Base-by-base conservation (phyloP, 1,140 invertebrate species). In the Pararge aegeria region DNA sequence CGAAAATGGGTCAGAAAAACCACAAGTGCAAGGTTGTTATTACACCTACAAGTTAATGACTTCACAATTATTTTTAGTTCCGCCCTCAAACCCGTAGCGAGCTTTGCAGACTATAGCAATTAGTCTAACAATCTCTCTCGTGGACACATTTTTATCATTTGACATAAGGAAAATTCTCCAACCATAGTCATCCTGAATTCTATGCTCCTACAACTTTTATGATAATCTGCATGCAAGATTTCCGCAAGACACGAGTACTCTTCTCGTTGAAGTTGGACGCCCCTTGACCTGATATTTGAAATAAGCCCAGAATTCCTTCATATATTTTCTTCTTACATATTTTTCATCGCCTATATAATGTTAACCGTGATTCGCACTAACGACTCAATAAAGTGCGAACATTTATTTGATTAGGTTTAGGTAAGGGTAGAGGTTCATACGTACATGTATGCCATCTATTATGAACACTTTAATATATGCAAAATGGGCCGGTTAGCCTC, bases 21-120 rank as follows among this genome's bases (percentile, higher is more conserved):
- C 54, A 58, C 63, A 64, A 65, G 60, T 70, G 72, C 71, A 71
- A 57, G 64, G 66, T 73, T 74, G 73, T 73, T 74, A 71, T 73
- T 73, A 78, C 54, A 66, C 58, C 40, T 57, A 61, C 52, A 56
- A 60, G 52, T 61, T 68, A 64, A 64, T 64, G 61, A 63, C 49
- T 53, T 49, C 38, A 53, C 61, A 57, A 63, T 63, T 63, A 63
- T 63, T 63, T 63, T 63, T 51, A 63, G 40, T 56, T 49, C 37
- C 34, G 15, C 60, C 18, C 42, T 57, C 38, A 56, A 53, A 62
- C 54, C 60, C 27, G 21, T 40, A 46, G 42, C 42, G 38, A n/a
- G 42, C 60, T 38, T 51, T 21, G 49, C 54, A 37, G 50, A 56
- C 50, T 51, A 63, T 38, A 54, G 54, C 61, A 63, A 63, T 63